Evolutionary conservation across 2,797 vertebrate genomes (phyloP).

Genomic region (Heterohyrax brucei): DNA sequence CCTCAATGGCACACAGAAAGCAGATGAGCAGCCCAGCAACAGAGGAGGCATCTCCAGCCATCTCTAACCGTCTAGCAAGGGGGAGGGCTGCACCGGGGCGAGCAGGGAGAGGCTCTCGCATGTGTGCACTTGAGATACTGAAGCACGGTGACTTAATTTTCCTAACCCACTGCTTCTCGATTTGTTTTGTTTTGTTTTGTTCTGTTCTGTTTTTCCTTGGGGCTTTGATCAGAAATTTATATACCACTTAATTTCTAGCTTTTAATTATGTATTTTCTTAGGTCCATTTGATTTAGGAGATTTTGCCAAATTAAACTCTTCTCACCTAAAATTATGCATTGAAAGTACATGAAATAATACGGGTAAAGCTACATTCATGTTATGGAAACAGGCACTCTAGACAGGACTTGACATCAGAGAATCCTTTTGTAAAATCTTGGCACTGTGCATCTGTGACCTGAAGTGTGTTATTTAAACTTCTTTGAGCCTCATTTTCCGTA

Average conservation of each 20-base stretch:
- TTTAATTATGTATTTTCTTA: slow-evolving; percentile 61
- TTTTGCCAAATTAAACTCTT: slow-evolving; percentile 71
- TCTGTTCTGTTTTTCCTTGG: slow-evolving; percentile 42
- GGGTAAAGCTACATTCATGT: neutral
- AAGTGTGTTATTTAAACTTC: neutral
- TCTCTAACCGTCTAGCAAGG: neutral
- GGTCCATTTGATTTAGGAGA: slow-evolving; percentile 32
- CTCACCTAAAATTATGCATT: slow-evolving; percentile 47
- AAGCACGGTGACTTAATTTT: neutral
- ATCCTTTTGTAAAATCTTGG: slow-evolving; percentile 14
- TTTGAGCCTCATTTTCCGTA: neutral
- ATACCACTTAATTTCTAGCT: slow-evolving; percentile 27
- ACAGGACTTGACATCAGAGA: neutral
- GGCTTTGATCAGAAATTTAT: slow-evolving; percentile 35
- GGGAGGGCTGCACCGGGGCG: neutral
- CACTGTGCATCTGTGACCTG: neutral
- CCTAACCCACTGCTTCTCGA: neutral
- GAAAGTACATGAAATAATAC: slow-evolving; percentile 44
- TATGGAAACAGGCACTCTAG: slow-evolving; percentile 20
- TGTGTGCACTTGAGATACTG: neutral
- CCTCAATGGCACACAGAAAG: slow-evolving; percentile 30
- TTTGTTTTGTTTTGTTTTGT: neutral
- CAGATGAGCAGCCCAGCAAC: neutral
- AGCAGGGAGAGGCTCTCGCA: no score
- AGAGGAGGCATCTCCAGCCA: neutral